Evolutionary conservation across 2,888 invertebrate species (phyloP).

Genomic region (Calameuta pallipes): DNA sequence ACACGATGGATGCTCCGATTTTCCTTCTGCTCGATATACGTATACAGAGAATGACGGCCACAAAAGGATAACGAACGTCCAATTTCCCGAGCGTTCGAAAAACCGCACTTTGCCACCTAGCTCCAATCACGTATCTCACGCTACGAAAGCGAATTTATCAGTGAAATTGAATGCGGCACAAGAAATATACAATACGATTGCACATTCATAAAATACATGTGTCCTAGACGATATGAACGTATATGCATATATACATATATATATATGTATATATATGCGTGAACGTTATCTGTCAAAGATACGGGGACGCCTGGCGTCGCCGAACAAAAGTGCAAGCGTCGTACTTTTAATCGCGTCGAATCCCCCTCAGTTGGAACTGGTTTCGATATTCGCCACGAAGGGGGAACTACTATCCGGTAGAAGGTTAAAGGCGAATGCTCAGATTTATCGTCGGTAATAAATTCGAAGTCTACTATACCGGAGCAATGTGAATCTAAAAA

Average conservation of each 20-base stretch:
- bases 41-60: not conserved
- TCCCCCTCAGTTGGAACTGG: not conserved
- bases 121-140: not conserved
- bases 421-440: not conserved
- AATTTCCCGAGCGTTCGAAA: not conserved
- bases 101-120: not conserved
- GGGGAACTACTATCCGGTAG: not conserved
- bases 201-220: not conserved
- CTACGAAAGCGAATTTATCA: not conserved
- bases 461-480: not conserved
- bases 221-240: not conserved
- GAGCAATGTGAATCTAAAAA: not conserved
- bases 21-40: not conserved
- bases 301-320: not conserved
- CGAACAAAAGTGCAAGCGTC: not conserved
- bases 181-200: not conserved
- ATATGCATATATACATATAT: not conserved
- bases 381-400: not conserved
- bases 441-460: slow-evolving; percentile 5
- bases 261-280: too few relatives aligned
- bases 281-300: not conserved
- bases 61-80: not conserved
- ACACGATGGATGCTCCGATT: not conserved
- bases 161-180: not conserved
- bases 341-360: not conserved